Percentiles rank a stretch among this genome's conserved stretches.
Conservation (phyloP, 1,140 invertebrate genomes). For the Drosophila miranda region DNA sequence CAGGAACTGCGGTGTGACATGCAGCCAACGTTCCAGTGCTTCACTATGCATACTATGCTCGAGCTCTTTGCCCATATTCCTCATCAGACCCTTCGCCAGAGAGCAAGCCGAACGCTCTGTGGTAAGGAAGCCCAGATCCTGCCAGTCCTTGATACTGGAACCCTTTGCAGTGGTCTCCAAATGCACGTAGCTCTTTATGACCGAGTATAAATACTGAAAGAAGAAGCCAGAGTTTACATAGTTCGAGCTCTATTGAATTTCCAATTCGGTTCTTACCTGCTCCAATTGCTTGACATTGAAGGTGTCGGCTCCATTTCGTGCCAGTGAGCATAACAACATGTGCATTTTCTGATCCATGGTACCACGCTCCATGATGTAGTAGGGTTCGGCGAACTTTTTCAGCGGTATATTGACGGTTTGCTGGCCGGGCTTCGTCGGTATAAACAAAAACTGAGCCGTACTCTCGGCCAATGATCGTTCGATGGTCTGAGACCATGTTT, state of each 20-base stretch:
- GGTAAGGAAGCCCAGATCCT: conserved; percentile 83
- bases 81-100: conserved; percentile 83
- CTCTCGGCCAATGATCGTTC: conserved; percentile 67
- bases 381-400: conserved; percentile 66
- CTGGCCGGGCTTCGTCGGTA: conserved; percentile 60
- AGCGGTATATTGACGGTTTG: conserved; percentile 57
- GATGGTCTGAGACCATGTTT: conserved; percentile 73
- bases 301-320: conserved; percentile 41
- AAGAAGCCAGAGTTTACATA: not conserved
- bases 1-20: conserved; percentile 73
- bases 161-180: conserved; percentile 62
- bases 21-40: conserved; percentile 75
- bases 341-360: conserved; percentile 72
- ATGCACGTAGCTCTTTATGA: conserved; percentile 77
- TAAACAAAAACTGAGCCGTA: conserved; percentile 74
- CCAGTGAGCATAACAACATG: conserved; percentile 58
- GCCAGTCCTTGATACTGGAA: conserved; percentile 82
- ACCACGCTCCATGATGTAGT: conserved; percentile 73
- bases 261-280: conserved; percentile 45
- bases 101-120: conserved; percentile 83
- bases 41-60: conserved; percentile 65
- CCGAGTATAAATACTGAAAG: conserved; percentile 74
- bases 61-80: conserved; percentile 66
- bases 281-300: conserved; percentile 72
- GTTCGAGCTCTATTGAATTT: not conserved